Percentiles rank a stretch among this genome's conserved stretches.
Conservation (phyloP, 1,140 invertebrate genomes). For the Druon quercuslanigerum region DNA sequence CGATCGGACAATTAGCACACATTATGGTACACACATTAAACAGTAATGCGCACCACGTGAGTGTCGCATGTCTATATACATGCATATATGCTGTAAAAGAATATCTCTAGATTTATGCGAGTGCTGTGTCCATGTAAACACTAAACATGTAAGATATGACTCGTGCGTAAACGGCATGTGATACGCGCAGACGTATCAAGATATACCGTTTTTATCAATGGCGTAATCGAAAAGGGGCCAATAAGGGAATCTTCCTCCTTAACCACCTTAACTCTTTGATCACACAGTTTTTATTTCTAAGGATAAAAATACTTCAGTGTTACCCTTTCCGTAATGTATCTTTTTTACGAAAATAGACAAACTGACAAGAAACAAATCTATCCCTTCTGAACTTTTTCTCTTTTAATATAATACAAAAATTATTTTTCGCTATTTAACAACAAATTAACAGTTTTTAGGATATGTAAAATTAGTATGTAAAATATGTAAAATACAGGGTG, state of each 20-base stretch:
- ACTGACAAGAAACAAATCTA: too few relatives aligned
- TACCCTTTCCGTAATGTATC: too few relatives aligned
- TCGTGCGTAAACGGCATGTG: background rate
- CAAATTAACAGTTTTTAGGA: too few relatives aligned
- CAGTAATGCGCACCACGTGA: constrained; percentile 39
- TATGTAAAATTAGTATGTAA: too few relatives aligned
- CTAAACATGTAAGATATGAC: too few relatives aligned
- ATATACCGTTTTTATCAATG: constrained; percentile 7
- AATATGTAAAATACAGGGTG: too few relatives aligned
- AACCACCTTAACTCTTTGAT: background rate
- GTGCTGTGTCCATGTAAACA: constrained; percentile 34
- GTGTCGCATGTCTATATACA: constrained; percentile 32
- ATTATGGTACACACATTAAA: constrained; percentile 47
- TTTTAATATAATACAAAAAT: too few relatives aligned
- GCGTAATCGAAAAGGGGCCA: background rate
- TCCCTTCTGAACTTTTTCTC: too few relatives aligned
- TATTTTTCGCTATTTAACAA: too few relatives aligned
- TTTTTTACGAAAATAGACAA: too few relatives aligned
- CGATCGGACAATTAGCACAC: constrained; percentile 56
- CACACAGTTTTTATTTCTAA: too few relatives aligned
- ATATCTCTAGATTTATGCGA: constrained; percentile 7
- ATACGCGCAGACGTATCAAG: constrained; percentile 5
- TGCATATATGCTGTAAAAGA: constrained; percentile 29
- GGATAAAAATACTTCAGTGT: too few relatives aligned
- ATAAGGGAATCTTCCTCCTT: background rate